Evolutionary conservation across 2,797 vertebrate species (phyloP).

Genomic region (Anguilla megastoma): DNA sequence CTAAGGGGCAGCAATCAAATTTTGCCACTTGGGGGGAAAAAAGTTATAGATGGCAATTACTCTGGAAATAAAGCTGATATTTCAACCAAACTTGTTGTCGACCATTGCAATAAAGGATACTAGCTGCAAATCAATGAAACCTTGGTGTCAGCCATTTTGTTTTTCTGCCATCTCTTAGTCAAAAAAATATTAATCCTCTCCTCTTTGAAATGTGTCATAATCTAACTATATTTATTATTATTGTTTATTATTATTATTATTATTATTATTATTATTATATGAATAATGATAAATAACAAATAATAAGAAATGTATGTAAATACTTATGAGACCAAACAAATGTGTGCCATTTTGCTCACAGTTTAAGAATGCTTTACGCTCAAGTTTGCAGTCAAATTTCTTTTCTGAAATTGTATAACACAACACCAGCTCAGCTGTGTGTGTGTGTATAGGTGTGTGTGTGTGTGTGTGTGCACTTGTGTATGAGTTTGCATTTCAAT

Average conservation of each 20-base stretch:
- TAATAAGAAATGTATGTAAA: background rate
- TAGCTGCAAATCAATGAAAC: too few relatives aligned
- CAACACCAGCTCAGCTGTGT: slow-evolving; percentile 49
- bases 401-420: slow-evolving; percentile 65
- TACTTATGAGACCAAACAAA: background rate
- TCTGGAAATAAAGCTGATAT: too few relatives aligned
- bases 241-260: background rate
- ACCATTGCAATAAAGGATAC: too few relatives aligned
- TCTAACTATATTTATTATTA: too few relatives aligned
- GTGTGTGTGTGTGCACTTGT: slow-evolving; percentile 49
- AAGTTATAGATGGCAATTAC: too few relatives aligned
- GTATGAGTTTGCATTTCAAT: slow-evolving; percentile 41
- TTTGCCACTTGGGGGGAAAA: too few relatives aligned
- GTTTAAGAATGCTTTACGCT: background rate
- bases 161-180: too few relatives aligned
- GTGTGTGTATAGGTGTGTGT: slow-evolving; percentile 14
- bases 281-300: background rate
- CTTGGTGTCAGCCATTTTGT: too few relatives aligned
- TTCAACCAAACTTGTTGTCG: too few relatives aligned
- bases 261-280: background rate
- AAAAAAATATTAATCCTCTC: too few relatives aligned
- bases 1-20: too few relatives aligned
- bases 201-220: too few relatives aligned
- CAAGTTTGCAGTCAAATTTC: slow-evolving; percentile 19
- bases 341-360: background rate